A percentile compares a stretch with the other conserved stretches of the same genome.
phyloP scores from a whole-genome alignment of 2,113 vertebrate species.

The Rhea americana region DNA sequence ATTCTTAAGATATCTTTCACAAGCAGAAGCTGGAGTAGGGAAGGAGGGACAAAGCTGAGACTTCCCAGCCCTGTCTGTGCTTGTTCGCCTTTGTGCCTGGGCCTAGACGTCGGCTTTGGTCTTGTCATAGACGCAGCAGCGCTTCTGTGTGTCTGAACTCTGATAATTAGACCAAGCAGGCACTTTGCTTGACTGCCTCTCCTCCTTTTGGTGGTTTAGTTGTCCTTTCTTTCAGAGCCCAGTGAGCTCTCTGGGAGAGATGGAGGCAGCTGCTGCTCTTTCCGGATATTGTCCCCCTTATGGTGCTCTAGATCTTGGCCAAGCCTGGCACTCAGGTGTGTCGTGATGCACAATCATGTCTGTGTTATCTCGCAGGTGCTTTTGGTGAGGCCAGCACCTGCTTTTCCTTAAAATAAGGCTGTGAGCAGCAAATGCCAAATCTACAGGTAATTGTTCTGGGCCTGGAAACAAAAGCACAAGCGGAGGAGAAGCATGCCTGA shows the following conservation, averaged over 20 bases:
- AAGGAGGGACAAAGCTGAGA: background rate
- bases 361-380: background rate
- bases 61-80: background rate
- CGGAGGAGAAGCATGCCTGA: background rate
- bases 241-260: background rate
- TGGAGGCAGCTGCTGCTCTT: background rate
- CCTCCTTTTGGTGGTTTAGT: background rate
- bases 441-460: slow-evolving; percentile 5
- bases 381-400: background rate
- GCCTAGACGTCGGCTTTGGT: slow-evolving; percentile 65
- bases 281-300: background rate
- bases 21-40: background rate
- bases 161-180: slow-evolving; percentile 78
- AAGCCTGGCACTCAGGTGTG: background rate
- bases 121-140: slow-evolving; percentile 74
- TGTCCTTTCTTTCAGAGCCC: background rate
- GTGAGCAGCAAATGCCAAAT: background rate
- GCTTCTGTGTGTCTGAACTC: slow-evolving; percentile 70
- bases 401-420: slow-evolving; percentile 1
- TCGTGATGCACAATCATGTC: background rate
- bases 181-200: slow-evolving; percentile 64
- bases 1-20: background rate
- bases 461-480: background rate
- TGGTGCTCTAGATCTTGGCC: fast-evolving
- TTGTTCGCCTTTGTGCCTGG: slow-evolving; percentile 42